phyloP scores from a whole-genome alignment of 1,140 invertebrate genomes.

The Lepidurus packardi region DNA sequence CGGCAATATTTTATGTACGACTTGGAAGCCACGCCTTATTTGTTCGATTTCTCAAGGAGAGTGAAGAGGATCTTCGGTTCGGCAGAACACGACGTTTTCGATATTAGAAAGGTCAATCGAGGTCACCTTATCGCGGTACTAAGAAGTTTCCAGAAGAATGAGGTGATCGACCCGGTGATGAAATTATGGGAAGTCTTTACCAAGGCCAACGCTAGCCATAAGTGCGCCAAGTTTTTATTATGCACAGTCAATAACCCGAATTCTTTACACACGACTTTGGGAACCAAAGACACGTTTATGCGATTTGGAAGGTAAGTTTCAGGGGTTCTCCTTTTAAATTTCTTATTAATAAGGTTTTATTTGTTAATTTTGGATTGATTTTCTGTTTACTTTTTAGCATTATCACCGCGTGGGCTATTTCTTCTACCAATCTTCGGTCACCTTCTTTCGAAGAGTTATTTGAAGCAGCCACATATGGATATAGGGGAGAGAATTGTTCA shows the following conservation, averaged over 20 bases:
- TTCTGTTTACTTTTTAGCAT: neutral
- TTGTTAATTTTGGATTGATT: neutral
- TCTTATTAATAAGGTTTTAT: neutral
- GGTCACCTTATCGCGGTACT: constrained; percentile 3
- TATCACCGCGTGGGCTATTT: constrained; percentile 23
- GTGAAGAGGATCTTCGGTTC: constrained; percentile 23
- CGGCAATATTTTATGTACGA: constrained; percentile 5
- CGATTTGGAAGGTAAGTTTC: constrained; percentile 26
- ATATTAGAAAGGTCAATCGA: constrained; percentile 22
- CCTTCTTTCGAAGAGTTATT: constrained; percentile 21
- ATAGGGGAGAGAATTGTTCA: constrained; percentile 9
- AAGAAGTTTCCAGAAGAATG: constrained; percentile 15
- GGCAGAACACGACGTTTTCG: neutral
- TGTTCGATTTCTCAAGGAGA: constrained; percentile 23
- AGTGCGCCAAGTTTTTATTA: constrained; percentile 26
- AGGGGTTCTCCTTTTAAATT: neutral
- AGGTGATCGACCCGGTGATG: constrained; percentile 28
- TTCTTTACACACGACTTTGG: constrained; percentile 5
- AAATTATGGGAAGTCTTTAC: constrained; percentile 24
- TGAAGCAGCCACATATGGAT: constrained; percentile 21
- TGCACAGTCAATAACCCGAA: constrained; percentile 26
- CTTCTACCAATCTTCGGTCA: constrained; percentile 18
- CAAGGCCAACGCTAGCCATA: constrained; percentile 3
- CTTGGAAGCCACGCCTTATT: constrained; percentile 27
- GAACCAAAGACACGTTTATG: constrained; percentile 25